Percentiles rank a stretch among this genome's conserved stretches.
Evolutionary conservation across 2,113 vertebrate genomes (phyloP).

Genomic region (Chloropsis cyanopogon): DNA sequence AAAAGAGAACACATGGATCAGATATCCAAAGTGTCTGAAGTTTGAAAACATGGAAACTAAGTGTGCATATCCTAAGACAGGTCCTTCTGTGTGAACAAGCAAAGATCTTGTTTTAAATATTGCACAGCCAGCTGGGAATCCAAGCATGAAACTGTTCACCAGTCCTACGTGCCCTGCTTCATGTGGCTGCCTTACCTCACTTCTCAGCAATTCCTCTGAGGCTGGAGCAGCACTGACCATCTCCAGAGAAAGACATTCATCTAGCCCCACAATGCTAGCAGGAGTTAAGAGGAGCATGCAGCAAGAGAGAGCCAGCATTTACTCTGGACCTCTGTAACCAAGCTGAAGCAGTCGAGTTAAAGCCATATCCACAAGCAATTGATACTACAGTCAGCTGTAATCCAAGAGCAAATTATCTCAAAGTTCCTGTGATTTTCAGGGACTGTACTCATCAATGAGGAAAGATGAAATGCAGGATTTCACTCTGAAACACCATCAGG

Average conservation of each 20-base stretch:
- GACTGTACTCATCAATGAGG: neutral
- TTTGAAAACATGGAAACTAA: neutral
- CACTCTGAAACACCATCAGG: neutral
- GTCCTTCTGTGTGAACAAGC: neutral
- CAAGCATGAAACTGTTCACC: neutral
- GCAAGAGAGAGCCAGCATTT: neutral
- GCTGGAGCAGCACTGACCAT: neutral
- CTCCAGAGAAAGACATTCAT: neutral
- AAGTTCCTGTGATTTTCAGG: neutral
- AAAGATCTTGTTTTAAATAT: neutral
- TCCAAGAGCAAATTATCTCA: neutral
- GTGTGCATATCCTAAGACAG: neutral
- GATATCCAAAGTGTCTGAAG: neutral
- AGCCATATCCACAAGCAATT: neutral
- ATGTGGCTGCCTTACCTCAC: constrained; percentile 15
- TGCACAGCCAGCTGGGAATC: constrained; percentile 2
- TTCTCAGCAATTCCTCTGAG: constrained; percentile 20
- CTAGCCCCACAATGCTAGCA: neutral
- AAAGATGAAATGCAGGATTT: neutral
- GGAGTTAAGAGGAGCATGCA: neutral
- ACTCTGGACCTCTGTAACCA: neutral
- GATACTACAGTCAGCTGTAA: neutral
- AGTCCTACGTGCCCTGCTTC: neutral
- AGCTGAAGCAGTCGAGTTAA: neutral
- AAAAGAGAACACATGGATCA: neutral